These are phyloP conservation scores for Lepidocyrtinus sp. DNA, from an alignment of 2,888 invertebrate species.

Conservation along the genomic window DNA sequence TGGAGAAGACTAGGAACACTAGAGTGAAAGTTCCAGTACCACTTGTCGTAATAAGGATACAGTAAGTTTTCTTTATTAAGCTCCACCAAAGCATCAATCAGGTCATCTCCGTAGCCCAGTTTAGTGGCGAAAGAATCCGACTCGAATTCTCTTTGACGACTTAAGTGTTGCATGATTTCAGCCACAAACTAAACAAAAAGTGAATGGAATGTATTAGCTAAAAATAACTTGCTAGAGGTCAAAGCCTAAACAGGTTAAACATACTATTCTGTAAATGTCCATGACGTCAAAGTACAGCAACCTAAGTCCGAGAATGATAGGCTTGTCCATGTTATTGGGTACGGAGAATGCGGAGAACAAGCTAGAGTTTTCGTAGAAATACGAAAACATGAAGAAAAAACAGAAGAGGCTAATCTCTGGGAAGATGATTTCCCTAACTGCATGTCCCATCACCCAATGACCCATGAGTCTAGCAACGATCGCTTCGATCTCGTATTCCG, in stretches of 20 bases:
- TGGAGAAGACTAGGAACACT: background rate
- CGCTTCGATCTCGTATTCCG: slow-evolving; percentile 45
- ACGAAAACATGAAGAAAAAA: slow-evolving; percentile 30
- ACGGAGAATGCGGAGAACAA: slow-evolving; percentile 37
- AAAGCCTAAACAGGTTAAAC: background rate
- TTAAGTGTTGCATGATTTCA: background rate
- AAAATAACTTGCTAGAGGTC: background rate
- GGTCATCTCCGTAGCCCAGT: slow-evolving; percentile 43
- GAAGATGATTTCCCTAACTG: slow-evolving; percentile 19
- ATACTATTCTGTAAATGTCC: slow-evolving; percentile 38
- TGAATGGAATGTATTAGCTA: background rate
- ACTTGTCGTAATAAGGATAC: slow-evolving; percentile 28
- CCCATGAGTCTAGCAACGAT: slow-evolving; percentile 38
- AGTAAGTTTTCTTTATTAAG: slow-evolving; percentile 21
- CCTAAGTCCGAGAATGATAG: slow-evolving; percentile 31
- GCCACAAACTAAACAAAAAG: slow-evolving; percentile 11
- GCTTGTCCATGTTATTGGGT: slow-evolving; percentile 30
- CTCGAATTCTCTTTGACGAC: slow-evolving; percentile 7
- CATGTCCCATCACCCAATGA: slow-evolving; percentile 35
- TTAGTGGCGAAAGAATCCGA: slow-evolving; percentile 42
- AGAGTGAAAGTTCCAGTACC: slow-evolving; percentile 19
- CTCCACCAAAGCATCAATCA: slow-evolving; percentile 26
- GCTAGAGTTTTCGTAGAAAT: slow-evolving; percentile 31
- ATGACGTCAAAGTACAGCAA: slow-evolving; percentile 25
- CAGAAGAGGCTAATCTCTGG: background rate